Base-by-base conservation (phyloP, 2,113 vertebrate genomes). In the Panthera uncia region DNA sequence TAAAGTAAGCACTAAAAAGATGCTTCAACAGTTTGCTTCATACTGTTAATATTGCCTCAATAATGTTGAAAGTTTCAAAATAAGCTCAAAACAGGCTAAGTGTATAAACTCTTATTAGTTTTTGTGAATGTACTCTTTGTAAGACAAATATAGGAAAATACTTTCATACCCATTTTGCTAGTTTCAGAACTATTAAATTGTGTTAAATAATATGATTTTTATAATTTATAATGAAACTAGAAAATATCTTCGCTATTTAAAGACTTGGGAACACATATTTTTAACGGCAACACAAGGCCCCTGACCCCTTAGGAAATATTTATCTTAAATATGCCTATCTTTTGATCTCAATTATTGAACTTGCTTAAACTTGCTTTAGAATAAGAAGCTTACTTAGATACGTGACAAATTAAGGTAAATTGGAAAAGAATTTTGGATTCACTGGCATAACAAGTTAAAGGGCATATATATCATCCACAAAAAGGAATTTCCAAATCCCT, bases 321-420 rank as follows among this genome's bases (percentile, higher is more conserved):
- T 83, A 90, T 95, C 96, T 96, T 93, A 85, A 97, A 80, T 91
- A 86, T 69, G 63, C 15, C 21, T 92, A 68, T 27, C 55, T 87
- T 12, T 50, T 50, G 38, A 79, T 95, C 78, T 89, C 25, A 93
- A 87, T 92, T 69, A 90, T 65, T 83, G n/a, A 80, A 73, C 45
- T 91, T 89, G 65, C 21, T 96, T 78, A 86, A 81, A 91, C 61
- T 78, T 97, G 61, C 41, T 83, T 92, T 84, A 74, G 31, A 82
- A 78, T 79, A 89, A 88, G 13, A 89, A 69, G 8, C 7, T 65
- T 85, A 21, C 29, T 93, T 92, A 68, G 66, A 10, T 86, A 41
- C 5, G 15, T 69, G 90, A 71, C 31, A 63, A 93, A 95, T 95
- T 71, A 89, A 88, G 50, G 81, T 63, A 89, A 89, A 84, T 68